Evolutionary conservation across 2,113 vertebrate species (phyloP).

Genomic region (Notechis scutatus): DNA sequence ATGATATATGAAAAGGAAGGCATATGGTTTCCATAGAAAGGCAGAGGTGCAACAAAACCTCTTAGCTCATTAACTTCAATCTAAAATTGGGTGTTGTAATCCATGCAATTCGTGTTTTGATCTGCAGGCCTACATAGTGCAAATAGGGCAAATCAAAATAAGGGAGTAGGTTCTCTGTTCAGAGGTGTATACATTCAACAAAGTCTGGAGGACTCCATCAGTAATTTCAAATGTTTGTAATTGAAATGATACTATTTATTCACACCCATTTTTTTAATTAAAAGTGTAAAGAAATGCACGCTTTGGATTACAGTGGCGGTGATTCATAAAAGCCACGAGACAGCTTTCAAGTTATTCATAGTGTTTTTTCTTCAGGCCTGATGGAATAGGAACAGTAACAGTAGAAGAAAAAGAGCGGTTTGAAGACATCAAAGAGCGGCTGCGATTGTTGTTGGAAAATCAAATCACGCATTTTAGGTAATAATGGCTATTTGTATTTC

Average conservation of each 20-base stretch:
- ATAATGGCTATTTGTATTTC: conserved; percentile 47
- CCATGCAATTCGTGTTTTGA: not conserved
- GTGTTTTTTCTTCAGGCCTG: conserved; percentile 80
- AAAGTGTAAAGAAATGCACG: not conserved
- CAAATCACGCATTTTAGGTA: conserved; percentile 99
- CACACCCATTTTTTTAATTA: not conserved
- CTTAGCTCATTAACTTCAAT: not conserved
- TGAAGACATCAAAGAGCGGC: conserved; percentile 95
- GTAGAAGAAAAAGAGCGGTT: conserved; percentile 96
- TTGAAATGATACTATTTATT: not conserved
- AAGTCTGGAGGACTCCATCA: not conserved
- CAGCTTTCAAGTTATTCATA: conserved; percentile 56
- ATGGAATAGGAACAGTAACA: conserved; percentile 94
- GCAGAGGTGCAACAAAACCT: not conserved
- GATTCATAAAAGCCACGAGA: conserved; percentile 38
- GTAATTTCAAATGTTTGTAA: not conserved
- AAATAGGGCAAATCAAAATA: not conserved
- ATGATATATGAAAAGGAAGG: no score
- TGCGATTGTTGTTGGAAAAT: conserved; percentile 93
- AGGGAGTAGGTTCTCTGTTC: not conserved
- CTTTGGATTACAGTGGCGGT: conserved; percentile 36
- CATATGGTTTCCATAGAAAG: not conserved
- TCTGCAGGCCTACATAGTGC: not conserved
- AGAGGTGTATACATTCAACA: not conserved
- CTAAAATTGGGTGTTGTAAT: not conserved